Evolutionary conservation across 1,140 invertebrate species (phyloP), one percentile per base, ranked within the genome.

Genomic region (Frieseomelitta varia): DNA sequence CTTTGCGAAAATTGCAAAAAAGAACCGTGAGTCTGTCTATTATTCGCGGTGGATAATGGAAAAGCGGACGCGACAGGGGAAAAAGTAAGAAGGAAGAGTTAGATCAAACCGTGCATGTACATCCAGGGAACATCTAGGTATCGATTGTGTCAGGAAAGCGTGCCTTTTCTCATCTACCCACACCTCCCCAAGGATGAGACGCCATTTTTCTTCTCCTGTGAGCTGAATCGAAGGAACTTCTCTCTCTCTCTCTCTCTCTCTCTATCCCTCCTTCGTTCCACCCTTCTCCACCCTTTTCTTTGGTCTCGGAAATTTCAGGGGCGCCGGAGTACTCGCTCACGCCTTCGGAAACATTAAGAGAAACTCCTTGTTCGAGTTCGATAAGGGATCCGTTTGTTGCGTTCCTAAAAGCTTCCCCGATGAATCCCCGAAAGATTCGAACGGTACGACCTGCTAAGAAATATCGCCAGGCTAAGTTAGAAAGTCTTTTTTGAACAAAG

Each of bases 141-240:
- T 92, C 84, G 90, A 92, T 92, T 92, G 76, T 82, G 69, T 68
- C 67, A 68, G 63, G 53, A 81, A 55, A 75, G 73, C 68, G 34
- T 76, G 65, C 85, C 88, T 78, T 78, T 86, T 82, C 80, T 85
- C 84, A 85, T 86, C 86, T 80, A 78, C 86, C 89, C 84, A 87
- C 67, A 72, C 81, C 56, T 79, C 47, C 15, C 15, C 58, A 53
- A 88, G 77, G 75, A 85, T 75, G 85, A 89, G 87, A 77, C 85
- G 86, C 84, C 83, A 91, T 90, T 88, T 89, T 91, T 90, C 82
- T 86, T 86, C 72, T 68, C 39, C 76, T 56, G 69, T 71, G 76
- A 78, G n/a, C 58, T 68, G 56, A 81, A 85, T 75, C 73, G 68
- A 87, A 84, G 86, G 79, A 81, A 72, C 79, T 76, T 15, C 56